These are phyloP conservation scores for Anarhynchus alexandrinus DNA, from an alignment of 2,113 vertebrate genomes.

Conservation along the genomic window DNA sequence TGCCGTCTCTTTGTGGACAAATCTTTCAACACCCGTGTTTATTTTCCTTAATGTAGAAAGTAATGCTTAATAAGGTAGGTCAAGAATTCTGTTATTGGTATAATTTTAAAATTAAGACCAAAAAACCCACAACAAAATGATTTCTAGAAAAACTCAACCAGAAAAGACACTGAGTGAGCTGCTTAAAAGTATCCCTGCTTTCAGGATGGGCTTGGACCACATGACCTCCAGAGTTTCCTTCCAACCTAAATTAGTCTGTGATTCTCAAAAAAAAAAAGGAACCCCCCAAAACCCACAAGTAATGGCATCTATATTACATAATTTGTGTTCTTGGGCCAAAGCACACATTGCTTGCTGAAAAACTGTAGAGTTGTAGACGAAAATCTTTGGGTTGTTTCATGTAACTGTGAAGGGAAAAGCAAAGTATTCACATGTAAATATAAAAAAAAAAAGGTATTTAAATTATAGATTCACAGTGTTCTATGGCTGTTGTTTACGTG, in stretches of 20 bases:
- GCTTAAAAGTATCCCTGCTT: not conserved
- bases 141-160: not conserved
- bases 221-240: not conserved
- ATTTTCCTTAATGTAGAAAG: not conserved
- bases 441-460: not conserved
- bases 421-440: not conserved
- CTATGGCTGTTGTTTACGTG: not conserved
- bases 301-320: not conserved
- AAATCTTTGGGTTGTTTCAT: not conserved
- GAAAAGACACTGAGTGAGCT: not conserved
- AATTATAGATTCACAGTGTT: not conserved
- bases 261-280: not conserved
- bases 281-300: rapidly evolving
- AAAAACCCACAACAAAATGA: not conserved
- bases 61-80: not conserved
- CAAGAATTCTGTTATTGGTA: not conserved
- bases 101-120: not conserved
- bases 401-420: not conserved
- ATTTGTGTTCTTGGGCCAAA: not conserved
- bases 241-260: not conserved
- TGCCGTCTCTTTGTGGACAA: not conserved
- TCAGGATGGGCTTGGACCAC: not conserved
- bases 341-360: not conserved
- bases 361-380: not conserved
- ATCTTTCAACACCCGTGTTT: not conserved